Evolutionary conservation across 2,797 vertebrate genomes (phyloP).

Genomic region (Kryptolebias ocellatus): DNA sequence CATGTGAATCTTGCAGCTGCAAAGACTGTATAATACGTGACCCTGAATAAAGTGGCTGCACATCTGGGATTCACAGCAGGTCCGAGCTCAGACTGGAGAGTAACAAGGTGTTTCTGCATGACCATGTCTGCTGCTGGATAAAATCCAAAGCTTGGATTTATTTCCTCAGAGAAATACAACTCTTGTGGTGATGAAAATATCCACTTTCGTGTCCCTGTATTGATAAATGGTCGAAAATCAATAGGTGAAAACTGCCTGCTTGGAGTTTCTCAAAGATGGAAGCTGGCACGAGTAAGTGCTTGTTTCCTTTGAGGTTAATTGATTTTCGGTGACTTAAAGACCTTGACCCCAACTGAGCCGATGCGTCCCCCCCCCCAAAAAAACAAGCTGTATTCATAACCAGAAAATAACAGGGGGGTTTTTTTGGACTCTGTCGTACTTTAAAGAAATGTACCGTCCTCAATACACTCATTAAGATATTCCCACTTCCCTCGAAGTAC

Average conservation of each 20-base stretch:
- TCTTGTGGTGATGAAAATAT: slow-evolving; percentile 14
- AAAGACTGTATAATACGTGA: too few species aligned
- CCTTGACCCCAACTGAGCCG: not conserved
- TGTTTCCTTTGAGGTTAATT: slow-evolving; percentile 17
- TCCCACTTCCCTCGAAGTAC: slow-evolving; percentile 31
- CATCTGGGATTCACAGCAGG: not conserved
- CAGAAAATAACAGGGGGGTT: not conserved
- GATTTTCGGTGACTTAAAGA: slow-evolving; percentile 10
- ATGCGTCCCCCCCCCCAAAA: slow-evolving; percentile 1
- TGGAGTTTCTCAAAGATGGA: slow-evolving; percentile 18
- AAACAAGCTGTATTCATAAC: slow-evolving; percentile 7
- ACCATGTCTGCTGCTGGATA: slow-evolving; percentile 2
- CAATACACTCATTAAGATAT: slow-evolving; percentile 39
- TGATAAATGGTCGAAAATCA: slow-evolving; percentile 19
- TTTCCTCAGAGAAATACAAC: slow-evolving; percentile 6
- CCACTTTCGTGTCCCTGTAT: not conserved
- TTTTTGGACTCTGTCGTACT: not conserved
- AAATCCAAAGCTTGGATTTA: slow-evolving; percentile 1
- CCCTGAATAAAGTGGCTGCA: not conserved
- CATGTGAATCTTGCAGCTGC: too few species aligned
- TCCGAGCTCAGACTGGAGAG: too few species aligned
- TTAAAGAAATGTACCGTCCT: slow-evolving; percentile 9
- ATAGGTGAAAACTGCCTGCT: slow-evolving; percentile 12
- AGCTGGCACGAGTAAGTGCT: not conserved
- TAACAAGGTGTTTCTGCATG: slow-evolving; percentile 1